Evolutionary conservation across 1,140 invertebrate species (phyloP), one percentile per base, ranked within the genome.

Genomic region (Dinothrombium tinctorium): DNA sequence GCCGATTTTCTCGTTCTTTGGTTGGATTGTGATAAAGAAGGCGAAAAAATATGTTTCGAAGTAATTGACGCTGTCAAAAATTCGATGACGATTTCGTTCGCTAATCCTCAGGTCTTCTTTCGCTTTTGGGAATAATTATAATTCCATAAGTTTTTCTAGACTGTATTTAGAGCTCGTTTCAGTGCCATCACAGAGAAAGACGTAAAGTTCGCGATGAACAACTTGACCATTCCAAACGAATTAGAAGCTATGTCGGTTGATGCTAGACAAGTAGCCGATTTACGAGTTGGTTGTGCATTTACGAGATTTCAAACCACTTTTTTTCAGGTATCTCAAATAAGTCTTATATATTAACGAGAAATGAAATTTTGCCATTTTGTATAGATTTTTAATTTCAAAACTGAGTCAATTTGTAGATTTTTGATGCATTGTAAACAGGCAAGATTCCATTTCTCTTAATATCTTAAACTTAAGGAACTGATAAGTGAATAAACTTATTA

Each of bases 11-110:
- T 41, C 5, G 28, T 23, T 22, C 28, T 22, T 15, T 99, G 94
- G 92, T 98, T 92, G 24, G 94, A 99, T 89, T 94, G 92, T 68
- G 94, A 99, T 69, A 73, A 92, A 64, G 94, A 99, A 70, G 94
- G 94, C 41, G 94, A 99, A 67, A 95, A 96, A 57, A 99, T 99
- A 61, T 92, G 94, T 2, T 94, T 74, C 69, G 90, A 99, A 69
- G 29, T 41, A 7, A 41, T 79, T 44, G 64, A 71, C 52, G 62
- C 65, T 47, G 66, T 66, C n/a, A 40, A 49, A 43, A 23, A 43
- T 41, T 51, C 51, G 4, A 65, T 67, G 64, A 59, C 54, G 39
- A 42, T 48, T 9, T 46, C 43, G n/a, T 38, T 46, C 7, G 9
- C 14, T 20, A 29, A 31, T 28, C 33, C 41, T 14, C 47, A 44